A percentile compares a stretch with the other conserved stretches of the same genome.
Evolutionary conservation across 2,797 vertebrate genomes (phyloP).

Genomic region (Arremon brunneinucha): DNA sequence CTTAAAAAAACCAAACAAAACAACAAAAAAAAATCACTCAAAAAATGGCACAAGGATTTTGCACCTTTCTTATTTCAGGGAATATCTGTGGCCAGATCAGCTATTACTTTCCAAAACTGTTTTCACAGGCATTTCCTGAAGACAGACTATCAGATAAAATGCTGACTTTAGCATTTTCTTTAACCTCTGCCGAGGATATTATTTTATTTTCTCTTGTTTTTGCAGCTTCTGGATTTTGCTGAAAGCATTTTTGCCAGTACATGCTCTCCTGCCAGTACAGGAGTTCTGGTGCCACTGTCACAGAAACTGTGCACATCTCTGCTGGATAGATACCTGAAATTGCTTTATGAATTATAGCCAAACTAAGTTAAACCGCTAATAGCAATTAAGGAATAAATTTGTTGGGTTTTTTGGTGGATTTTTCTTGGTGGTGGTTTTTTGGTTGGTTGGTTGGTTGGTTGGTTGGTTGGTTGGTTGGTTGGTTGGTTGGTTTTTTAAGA

Average conservation of each 20-base stretch:
- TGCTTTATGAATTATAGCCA: background rate
- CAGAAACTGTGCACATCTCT: background rate
- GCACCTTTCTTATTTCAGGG: conserved; percentile 44
- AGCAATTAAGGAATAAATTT: background rate
- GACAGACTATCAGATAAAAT: conserved; percentile 15
- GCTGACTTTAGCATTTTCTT: conserved; percentile 33
- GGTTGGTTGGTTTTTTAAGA: background rate
- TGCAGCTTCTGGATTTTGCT: background rate
- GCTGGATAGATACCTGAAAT: background rate
- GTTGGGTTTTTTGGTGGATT: rapidly evolving
- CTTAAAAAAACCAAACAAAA: background rate
- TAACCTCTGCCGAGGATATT: background rate
- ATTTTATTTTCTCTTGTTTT: conserved; percentile 36
- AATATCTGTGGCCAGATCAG: conserved; percentile 41
- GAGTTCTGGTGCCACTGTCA: background rate
- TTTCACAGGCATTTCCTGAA: conserved; percentile 72
- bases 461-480: background rate
- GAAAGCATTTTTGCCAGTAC: background rate
- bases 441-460: background rate
- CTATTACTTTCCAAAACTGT: conserved; percentile 48
- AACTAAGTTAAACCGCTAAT: background rate
- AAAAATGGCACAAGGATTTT: background rate
- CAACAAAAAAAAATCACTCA: background rate
- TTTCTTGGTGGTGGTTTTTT: background rate
- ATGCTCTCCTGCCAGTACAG: background rate